A percentile compares a stretch with the other conserved stretches of the same genome.
Evolutionary conservation across 2,113 vertebrate genomes (phyloP).

Genomic region (Lasiurus borealis): DNA sequence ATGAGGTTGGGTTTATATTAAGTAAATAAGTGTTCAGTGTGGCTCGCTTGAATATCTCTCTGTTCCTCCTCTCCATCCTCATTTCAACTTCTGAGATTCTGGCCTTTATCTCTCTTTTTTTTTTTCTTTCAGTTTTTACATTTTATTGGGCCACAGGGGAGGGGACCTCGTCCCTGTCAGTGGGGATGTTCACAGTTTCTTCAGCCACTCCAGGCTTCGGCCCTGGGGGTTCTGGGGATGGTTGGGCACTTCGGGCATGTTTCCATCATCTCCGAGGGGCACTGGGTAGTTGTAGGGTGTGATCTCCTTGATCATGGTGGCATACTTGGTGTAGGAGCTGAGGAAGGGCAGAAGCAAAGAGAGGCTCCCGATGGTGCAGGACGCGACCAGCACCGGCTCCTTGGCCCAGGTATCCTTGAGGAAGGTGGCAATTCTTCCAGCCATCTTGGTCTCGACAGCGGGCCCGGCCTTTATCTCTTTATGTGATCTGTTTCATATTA

Average conservation of each 20-base stretch:
- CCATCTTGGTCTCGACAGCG: no score
- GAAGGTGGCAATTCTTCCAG: no score
- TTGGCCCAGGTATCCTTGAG: no score
- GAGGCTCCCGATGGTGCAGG: no score
- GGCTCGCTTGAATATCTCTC: neutral
- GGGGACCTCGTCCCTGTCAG: neutral
- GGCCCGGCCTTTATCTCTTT: neutral
- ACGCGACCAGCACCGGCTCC: no score
- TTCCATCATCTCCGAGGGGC: slow-evolving; percentile 93
- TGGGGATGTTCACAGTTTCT: slow-evolving; percentile 85
- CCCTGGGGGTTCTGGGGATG: slow-evolving; percentile 91
- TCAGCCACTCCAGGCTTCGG: slow-evolving; percentile 90
- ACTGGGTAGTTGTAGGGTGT: slow-evolving; percentile 93
- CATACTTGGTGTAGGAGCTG: slow-evolving; percentile 90
- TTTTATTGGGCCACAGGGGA: slow-evolving; percentile 1
- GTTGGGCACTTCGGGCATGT: slow-evolving; percentile 90
- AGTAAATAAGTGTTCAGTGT: neutral
- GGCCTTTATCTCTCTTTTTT: no score
- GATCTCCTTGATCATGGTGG: slow-evolving; percentile 85
- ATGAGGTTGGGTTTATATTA: neutral
- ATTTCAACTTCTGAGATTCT: neutral
- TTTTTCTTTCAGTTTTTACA: neutral
- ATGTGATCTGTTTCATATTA: neutral
- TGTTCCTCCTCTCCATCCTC: neutral
- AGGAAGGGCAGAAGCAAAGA: slow-evolving; percentile 83